phyloP scores from a whole-genome alignment of 2,797 vertebrate species.

The Fundulus diaphanus region DNA sequence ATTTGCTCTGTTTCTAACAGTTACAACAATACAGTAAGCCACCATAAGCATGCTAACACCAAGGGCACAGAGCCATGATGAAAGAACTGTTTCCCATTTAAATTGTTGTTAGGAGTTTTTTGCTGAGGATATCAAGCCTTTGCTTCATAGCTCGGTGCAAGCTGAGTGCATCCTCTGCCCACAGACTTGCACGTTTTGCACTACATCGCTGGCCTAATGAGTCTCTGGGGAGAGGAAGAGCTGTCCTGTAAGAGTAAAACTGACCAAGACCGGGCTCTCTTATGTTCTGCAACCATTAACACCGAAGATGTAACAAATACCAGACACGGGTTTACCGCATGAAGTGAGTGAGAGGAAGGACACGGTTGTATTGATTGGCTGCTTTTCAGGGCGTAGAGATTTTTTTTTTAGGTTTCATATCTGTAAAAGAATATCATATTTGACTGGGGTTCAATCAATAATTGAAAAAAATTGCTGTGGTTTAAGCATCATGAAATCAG shows the following conservation, averaged over 20 bases:
- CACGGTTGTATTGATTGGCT: constrained; percentile 27
- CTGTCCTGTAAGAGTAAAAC: constrained; percentile 71
- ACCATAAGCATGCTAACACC: background rate
- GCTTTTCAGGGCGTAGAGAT: constrained; percentile 13
- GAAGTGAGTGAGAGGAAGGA: constrained; percentile 24
- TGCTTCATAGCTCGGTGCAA: constrained; percentile 58
- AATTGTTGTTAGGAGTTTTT: constrained; percentile 40
- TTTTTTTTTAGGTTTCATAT: constrained; percentile 10
- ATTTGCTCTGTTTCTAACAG: background rate
- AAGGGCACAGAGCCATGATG: constrained; percentile 3
- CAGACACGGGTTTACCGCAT: constrained; percentile 29
- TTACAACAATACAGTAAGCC: background rate
- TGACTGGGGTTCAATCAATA: background rate
- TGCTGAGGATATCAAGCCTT: constrained; percentile 62
- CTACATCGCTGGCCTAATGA: constrained; percentile 70
- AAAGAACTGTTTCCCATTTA: constrained; percentile 18
- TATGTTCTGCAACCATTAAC: constrained; percentile 62
- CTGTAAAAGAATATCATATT: constrained; percentile 2
- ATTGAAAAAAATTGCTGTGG: background rate
- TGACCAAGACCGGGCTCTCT: constrained; percentile 63
- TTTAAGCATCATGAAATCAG: background rate
- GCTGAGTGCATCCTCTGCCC: constrained; percentile 56
- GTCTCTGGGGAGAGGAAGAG: constrained; percentile 69
- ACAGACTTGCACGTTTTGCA: constrained; percentile 51
- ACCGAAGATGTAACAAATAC: constrained; percentile 67